Conservation (phyloP, 2,113 vertebrate species). For the Mormyrus lacerda region DNA sequence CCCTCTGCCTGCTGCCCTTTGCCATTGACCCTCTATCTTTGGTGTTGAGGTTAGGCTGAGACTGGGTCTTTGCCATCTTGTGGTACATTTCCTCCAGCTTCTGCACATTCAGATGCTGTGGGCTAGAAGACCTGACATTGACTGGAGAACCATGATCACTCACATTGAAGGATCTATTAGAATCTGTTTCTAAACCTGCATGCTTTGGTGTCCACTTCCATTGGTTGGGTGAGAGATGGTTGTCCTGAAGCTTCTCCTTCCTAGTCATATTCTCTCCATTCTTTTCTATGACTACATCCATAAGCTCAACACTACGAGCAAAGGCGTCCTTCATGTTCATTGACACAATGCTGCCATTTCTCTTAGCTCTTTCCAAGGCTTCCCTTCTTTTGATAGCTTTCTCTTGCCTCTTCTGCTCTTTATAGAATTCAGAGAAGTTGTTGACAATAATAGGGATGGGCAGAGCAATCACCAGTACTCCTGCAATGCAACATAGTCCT, state of each 20-base stretch:
- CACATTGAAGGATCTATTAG: constrained; percentile 84
- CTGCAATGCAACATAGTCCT: constrained; percentile 94
- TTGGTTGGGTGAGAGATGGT: constrained; percentile 87
- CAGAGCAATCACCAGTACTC: constrained; percentile 93
- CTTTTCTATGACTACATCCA: constrained; percentile 91
- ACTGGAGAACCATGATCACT: constrained; percentile 80
- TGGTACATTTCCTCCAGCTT: constrained; percentile 95
- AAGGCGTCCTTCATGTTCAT: constrained; percentile 99
- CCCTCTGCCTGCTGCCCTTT: constrained; percentile 62
- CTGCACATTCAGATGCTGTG: constrained; percentile 87
- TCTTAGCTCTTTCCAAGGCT: constrained; percentile 93
- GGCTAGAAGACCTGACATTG: constrained; percentile 72
- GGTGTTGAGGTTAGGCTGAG: constrained; percentile 88
- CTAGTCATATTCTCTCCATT: constrained; percentile 65
- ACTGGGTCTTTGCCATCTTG: constrained; percentile 97
- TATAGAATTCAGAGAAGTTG: constrained; percentile 99
- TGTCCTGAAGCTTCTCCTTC: constrained; percentile 85
- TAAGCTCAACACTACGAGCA: constrained; percentile 87
- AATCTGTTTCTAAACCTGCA: constrained; percentile 83
- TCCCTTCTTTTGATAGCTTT: constrained; percentile 95
- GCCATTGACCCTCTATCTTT: constrained; percentile 66
- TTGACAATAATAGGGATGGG: constrained; percentile 98
- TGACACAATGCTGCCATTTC: constrained; percentile 95
- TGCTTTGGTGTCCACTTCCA: constrained; percentile 93
- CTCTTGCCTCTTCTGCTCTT: constrained; percentile 97